phyloP scores from a whole-genome alignment of 2,797 vertebrate genomes.

The Poecilia velifera region DNA sequence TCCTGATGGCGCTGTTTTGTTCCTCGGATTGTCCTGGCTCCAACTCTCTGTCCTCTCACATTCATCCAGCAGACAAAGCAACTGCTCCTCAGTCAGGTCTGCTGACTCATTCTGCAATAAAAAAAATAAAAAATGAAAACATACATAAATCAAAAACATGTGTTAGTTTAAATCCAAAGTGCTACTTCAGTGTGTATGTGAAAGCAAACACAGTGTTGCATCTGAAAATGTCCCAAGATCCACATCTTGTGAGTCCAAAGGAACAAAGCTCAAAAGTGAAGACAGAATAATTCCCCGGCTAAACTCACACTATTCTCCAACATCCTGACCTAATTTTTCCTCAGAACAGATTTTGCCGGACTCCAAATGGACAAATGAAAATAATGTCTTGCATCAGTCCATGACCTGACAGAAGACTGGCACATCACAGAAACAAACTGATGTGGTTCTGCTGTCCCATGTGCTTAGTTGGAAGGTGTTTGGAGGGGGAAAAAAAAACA shows the following conservation, averaged over 20 bases:
- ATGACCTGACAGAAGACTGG: conserved; percentile 51
- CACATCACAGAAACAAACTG: conserved; percentile 50
- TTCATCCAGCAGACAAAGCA: conserved; percentile 85
- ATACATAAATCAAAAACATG: not conserved
- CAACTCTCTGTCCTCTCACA: conserved; percentile 77
- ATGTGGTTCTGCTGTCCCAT: conserved; percentile 36
- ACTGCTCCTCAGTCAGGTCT: conserved; percentile 81
- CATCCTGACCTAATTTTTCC: conserved; percentile 17
- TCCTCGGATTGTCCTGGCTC: conserved; percentile 47
- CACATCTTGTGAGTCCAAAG: conserved; percentile 8
- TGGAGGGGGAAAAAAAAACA: conserved; percentile 37
- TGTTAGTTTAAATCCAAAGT: not conserved
- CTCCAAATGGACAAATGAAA: conserved; percentile 41
- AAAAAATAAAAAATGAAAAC: not conserved
- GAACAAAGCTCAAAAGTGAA: conserved; percentile 9
- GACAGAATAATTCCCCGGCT: conserved; percentile 15
- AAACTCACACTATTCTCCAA: conserved; percentile 17
- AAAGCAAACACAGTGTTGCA: not conserved
- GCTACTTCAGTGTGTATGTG: conserved; percentile 1
- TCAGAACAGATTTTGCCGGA: conserved; percentile 21
- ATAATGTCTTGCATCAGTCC: conserved; percentile 30
- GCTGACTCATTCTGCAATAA: conserved; percentile 74
- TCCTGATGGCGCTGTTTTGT: conserved; percentile 31
- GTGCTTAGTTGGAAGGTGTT: conserved; percentile 51
- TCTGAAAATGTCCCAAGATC: not conserved